Evolutionary conservation across 1,140 invertebrate genomes (phyloP).

Genomic region (Thrips palmi): DNA sequence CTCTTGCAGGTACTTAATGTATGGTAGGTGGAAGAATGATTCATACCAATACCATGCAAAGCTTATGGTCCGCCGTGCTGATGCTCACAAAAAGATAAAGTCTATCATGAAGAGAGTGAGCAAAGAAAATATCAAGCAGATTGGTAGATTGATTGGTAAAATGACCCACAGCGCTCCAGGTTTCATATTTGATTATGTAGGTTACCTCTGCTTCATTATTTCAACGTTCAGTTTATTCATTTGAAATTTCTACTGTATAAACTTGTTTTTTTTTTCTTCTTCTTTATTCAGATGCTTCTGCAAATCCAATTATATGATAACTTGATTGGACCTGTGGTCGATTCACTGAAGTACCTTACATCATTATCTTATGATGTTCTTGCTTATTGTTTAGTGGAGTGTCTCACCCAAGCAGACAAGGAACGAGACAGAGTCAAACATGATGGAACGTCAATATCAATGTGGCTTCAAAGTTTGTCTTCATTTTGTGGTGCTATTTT

Average conservation of each 20-base stretch:
- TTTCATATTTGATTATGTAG: slow-evolving; percentile 89
- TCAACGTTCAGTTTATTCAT: neutral
- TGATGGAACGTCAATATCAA: slow-evolving; percentile 82
- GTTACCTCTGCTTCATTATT: slow-evolving; percentile 14
- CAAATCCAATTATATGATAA: slow-evolving; percentile 98
- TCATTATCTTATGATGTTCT: slow-evolving; percentile 91
- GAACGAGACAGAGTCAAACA: slow-evolving; percentile 57
- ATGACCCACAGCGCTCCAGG: slow-evolving; percentile 89
- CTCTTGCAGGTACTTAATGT: slow-evolving; percentile 58
- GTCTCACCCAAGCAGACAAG: slow-evolving; percentile 48
- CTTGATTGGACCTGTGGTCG: slow-evolving; percentile 89
- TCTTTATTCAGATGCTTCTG: slow-evolving; percentile 37
- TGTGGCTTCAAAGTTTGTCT: slow-evolving; percentile 87
- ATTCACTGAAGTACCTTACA: slow-evolving; percentile 93
- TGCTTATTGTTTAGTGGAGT: slow-evolving; percentile 89
- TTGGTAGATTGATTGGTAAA: slow-evolving; percentile 90
- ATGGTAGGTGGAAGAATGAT: slow-evolving; percentile 87
- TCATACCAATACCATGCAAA: slow-evolving; percentile 64
- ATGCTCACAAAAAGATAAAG: slow-evolving; percentile 80
- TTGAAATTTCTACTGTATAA: neutral
- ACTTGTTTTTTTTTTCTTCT: slow-evolving; percentile 11
- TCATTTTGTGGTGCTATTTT: slow-evolving; percentile 90
- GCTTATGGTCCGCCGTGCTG: slow-evolving; percentile 61
- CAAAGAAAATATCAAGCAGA: slow-evolving; percentile 96
- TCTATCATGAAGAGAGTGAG: slow-evolving; percentile 95